Evolutionary conservation across 1,140 invertebrate species (phyloP).

Genomic region (honey bee (Apis mellifera)): Amel_HAv3.1 CM009941.2:524001-524500

Average conservation of each 20-base stretch:
- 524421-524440: constrained; percentile 77
- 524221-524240: constrained; percentile 71
- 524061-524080: background rate
- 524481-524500: constrained; percentile 82
- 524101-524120: background rate
- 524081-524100: constrained; percentile 11
- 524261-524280: constrained; percentile 61
- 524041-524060: background rate
- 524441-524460: constrained; percentile 82
- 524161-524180: constrained; percentile 62
- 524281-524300: constrained; percentile 71
- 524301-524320: constrained; percentile 73
- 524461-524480: constrained; percentile 83
- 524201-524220: constrained; percentile 64
- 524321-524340: constrained; percentile 77
- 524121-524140: constrained; percentile 17
- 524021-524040: constrained; percentile 12
- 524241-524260: constrained; percentile 69
- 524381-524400: constrained; percentile 76
- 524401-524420: constrained; percentile 75
- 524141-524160: background rate
- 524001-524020: constrained; percentile 6
- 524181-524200: constrained; percentile 71
- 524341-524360: constrained; percentile 71
- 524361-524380: constrained; percentile 73